Conservation (phyloP, 2,888 invertebrate genomes). For the Cacoxenus indagator region DNA sequence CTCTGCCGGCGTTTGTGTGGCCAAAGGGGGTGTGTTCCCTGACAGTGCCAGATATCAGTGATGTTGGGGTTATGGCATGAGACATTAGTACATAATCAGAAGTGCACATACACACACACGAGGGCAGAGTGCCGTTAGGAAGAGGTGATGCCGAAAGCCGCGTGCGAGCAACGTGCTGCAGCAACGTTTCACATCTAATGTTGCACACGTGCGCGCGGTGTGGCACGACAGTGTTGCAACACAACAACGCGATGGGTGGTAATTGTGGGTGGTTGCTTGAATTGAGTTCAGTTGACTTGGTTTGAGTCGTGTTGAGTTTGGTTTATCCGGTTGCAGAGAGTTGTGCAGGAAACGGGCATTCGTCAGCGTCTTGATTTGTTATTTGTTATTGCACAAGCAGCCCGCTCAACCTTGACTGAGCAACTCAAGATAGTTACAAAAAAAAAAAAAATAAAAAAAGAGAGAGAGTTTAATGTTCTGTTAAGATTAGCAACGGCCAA, state of each 20-base stretch:
- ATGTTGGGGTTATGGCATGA: constrained; percentile 41
- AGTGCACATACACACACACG: constrained; percentile 29
- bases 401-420: background rate
- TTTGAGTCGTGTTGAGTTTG: background rate
- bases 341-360: constrained; percentile 7
- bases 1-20: constrained; percentile 13
- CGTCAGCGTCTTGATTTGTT: constrained; percentile 8
- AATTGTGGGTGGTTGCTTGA: constrained; percentile 21
- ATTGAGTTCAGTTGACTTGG: background rate
- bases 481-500: constrained; percentile 53
- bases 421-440: constrained; percentile 42
- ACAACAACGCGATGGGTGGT: constrained; percentile 34
- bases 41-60: background rate
- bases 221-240: constrained; percentile 39
- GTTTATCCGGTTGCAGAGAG: background rate
- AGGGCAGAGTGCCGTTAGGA: background rate
- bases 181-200: constrained; percentile 63
- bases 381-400: constrained; percentile 1
- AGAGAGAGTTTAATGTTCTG: constrained; percentile 56
- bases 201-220: constrained; percentile 55
- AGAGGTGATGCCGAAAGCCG: constrained; percentile 4
- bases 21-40: constrained; percentile 32
- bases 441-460: background rate
- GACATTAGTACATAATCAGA: constrained; percentile 36
- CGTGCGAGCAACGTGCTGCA: constrained; percentile 32